Percentiles rank a stretch among this genome's conserved stretches.
These are phyloP conservation scores for Cyprinodon brontotheroides DNA, from an alignment of 2,113 vertebrate species.

Conservation along the genomic window DNA sequence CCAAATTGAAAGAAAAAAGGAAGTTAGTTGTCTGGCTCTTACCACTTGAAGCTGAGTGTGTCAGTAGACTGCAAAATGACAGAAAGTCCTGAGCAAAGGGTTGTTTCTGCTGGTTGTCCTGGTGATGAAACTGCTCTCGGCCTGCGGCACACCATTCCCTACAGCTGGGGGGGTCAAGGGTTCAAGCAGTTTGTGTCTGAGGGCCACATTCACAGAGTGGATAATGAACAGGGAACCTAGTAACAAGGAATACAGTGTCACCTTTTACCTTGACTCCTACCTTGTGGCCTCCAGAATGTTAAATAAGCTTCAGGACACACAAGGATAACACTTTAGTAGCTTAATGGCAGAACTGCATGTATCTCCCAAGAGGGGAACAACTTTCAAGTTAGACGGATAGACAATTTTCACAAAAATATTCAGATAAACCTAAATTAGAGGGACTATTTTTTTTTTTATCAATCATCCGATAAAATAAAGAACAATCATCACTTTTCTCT, in stretches of 20 bases:
- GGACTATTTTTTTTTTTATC: too few species aligned
- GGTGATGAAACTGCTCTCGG: constrained; percentile 34
- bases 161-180: constrained; percentile 49
- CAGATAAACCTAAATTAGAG: neutral
- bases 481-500: neutral
- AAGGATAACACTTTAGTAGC: neutral
- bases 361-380: constrained; percentile 22
- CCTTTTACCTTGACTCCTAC: constrained; percentile 44
- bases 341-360: constrained; percentile 6
- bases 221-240: constrained; percentile 57
- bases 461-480: neutral
- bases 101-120: constrained; percentile 45
- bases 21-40: constrained; percentile 52
- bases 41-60: constrained; percentile 19
- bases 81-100: constrained; percentile 57
- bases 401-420: neutral
- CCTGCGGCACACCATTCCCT: constrained; percentile 40
- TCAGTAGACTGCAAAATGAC: constrained; percentile 24
- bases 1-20: constrained; percentile 20
- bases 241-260: constrained; percentile 42
- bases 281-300: constrained; percentile 35
- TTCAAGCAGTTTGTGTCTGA: constrained; percentile 45
- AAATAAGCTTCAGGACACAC: constrained; percentile 13
- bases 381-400: neutral
- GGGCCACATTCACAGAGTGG: constrained; percentile 30